Base-by-base conservation (phyloP, 2,888 invertebrate species). In the Lissocephala sabroskyi region DNA sequence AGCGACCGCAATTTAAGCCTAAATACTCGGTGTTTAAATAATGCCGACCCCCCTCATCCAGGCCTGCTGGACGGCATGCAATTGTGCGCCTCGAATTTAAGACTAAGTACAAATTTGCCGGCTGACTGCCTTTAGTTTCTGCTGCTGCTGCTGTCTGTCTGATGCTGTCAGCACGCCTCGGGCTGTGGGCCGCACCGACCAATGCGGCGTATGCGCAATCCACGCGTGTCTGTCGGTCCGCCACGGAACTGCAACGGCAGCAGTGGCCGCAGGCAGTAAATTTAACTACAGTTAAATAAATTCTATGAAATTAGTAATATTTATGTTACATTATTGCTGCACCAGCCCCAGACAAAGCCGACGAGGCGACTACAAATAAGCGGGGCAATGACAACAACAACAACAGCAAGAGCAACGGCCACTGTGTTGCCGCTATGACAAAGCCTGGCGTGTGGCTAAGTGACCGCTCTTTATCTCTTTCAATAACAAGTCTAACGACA, bases 391-490 rank as follows among this genome's bases (percentile, higher is more conserved):
- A n/a, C 33, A 16, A 16, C 9, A 11, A 11, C 30, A 30, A 36
- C 30, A 30, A 45, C 37, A 11, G 13, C 28, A 28, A 18, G 13
- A 30, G 11, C 30, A 30, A 39, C 30, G 11, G 41, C 35, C 33
- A 49, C 49, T 29, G 28, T 41, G 11, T 36, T 41, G 45, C 44
- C 54, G 47, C 64, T 56, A 50, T 46, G 61, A 65, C 52, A 54
- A 62, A 56, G 48, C n/a, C 48, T 61, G 59, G 77, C 63, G 71
- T 70, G 66, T 63, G 78, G 78, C 71, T 71, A 77, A 77, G 71
- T 74, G 77, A 75, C 70, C 67, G 63, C 78, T 76, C 68, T 71
- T 71, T 78, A 77, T 71, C 78, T 75, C 59, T 63, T 75, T 56
- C 71, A 78, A 75, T 75, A 75, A 76, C 77, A 56, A 76, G 62